Base-by-base conservation (phyloP, 2,888 invertebrate genomes). In the Thereva unica region DNA sequence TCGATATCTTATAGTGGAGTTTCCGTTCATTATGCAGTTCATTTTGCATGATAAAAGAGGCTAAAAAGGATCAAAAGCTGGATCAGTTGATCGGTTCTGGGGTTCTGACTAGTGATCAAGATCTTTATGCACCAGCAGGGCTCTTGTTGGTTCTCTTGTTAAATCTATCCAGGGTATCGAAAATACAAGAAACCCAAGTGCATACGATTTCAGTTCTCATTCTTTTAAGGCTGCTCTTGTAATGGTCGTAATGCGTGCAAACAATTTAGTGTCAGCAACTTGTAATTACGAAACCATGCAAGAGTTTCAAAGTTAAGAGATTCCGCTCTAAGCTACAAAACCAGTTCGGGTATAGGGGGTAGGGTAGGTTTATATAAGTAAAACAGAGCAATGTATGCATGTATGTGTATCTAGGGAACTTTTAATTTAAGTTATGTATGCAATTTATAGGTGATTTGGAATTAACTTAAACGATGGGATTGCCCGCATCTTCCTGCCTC, bases 221-320 rank as follows among this genome's bases (percentile, higher is more conserved):
- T 49, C 38, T 23, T 23, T 23, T 47, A 9, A 47, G 5, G 8
- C 57, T 23, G 23, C 52, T 63, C 52, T 50, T 23, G 23, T 63
- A 50, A 63, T 59, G 47, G 38, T 63, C 38, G 63, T 63, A 63
- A 63, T 63, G 63, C 63, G 63, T 63, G 50, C 63, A 63, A 63
- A 52, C 63, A 63, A 63, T 63, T 63, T 63, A 50, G 63, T 63
- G 63, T 63, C 52, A 63, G 63, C 50, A 63, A 63, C 63, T 63
- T 63, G 52, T 63, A 63, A 63, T 63, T 63, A 63, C 63, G 52
- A 40, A 59, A 59, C 59, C 59, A 59, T 59, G 59, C 47, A 59
- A 47, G 59, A 59, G 45, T 59, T 59, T 9, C 35, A 59, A 37
- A 49, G 37, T 47, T 9, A 40, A 54, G 23, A 54, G 54, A 54